Evolutionary conservation across 2,113 vertebrate genomes (phyloP).

Genomic region (Microcebus griseorufus): DNA sequence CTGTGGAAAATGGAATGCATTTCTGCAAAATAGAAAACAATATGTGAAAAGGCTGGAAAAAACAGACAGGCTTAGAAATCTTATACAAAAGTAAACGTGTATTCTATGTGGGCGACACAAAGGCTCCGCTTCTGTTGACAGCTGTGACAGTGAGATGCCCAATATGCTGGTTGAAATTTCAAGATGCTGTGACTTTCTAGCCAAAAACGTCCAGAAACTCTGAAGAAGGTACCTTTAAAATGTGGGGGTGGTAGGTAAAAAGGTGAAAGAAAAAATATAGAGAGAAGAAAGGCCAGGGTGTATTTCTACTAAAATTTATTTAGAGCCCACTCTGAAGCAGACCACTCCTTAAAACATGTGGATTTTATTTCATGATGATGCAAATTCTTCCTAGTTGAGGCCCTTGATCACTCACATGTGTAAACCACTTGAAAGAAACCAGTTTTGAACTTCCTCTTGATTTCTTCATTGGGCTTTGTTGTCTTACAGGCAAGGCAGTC

Average conservation of each 20-base stretch:
- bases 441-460: background rate
- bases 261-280: background rate
- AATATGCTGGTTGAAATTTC: background rate
- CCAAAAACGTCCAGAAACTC: background rate
- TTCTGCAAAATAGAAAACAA: background rate
- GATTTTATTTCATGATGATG: background rate
- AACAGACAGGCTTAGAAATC: background rate
- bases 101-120: background rate
- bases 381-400: background rate
- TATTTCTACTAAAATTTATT: background rate
- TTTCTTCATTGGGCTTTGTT: background rate
- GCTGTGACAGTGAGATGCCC: background rate
- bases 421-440: background rate
- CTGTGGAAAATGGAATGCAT: background rate
- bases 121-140: background rate
- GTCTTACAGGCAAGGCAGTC: background rate
- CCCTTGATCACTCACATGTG: background rate
- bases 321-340: background rate
- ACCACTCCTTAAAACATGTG: background rate
- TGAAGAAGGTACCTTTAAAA: background rate
- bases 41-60: background rate
- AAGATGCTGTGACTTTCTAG: background rate
- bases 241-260: fast-evolving
- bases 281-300: background rate
- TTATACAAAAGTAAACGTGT: background rate